Conservation (phyloP, 2,888 invertebrate genomes). For the Scaptomyza caliginosa region DNA sequence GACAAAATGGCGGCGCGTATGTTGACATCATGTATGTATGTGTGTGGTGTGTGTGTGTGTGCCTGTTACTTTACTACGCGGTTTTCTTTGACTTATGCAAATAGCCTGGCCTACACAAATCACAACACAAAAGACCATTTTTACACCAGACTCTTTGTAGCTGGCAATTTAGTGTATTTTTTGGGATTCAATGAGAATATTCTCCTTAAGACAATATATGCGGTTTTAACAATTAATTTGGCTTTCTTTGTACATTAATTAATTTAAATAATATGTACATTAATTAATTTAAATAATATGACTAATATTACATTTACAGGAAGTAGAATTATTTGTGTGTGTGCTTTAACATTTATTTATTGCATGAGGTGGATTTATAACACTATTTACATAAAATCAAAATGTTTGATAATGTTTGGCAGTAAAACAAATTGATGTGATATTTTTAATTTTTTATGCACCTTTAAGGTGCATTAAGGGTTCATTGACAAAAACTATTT, state of each 20-base stretch:
- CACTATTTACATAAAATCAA: no score
- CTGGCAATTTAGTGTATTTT: conserved; percentile 12
- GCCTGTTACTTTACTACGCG: conserved; percentile 32
- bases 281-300: no score
- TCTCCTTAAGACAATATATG: not conserved
- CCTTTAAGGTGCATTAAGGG: no score
- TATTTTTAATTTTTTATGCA: no score
- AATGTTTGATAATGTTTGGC: no score
- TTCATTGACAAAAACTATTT: no score
- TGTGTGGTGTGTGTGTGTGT: not conserved
- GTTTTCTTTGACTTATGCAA: conserved; percentile 44
- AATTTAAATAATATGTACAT: no score
- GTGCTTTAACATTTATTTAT: no score
- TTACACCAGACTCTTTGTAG: conserved; percentile 32
- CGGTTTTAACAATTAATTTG: conserved; percentile 18
- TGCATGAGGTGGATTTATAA: no score
- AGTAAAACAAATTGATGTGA: no score
- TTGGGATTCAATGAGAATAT: conserved; percentile 13
- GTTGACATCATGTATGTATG: conserved; percentile 22
- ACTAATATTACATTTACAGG: no score
- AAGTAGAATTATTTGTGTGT: no score
- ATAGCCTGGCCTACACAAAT: conserved; percentile 24
- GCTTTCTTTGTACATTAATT: conserved; percentile 3
- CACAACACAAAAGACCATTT: conserved; percentile 13
- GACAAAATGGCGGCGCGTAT: conserved; percentile 60